Percentiles rank a stretch among this genome's conserved stretches.
phyloP scores from a whole-genome alignment of 2,113 vertebrate genomes.

The Taurulus bubalis region DNA sequence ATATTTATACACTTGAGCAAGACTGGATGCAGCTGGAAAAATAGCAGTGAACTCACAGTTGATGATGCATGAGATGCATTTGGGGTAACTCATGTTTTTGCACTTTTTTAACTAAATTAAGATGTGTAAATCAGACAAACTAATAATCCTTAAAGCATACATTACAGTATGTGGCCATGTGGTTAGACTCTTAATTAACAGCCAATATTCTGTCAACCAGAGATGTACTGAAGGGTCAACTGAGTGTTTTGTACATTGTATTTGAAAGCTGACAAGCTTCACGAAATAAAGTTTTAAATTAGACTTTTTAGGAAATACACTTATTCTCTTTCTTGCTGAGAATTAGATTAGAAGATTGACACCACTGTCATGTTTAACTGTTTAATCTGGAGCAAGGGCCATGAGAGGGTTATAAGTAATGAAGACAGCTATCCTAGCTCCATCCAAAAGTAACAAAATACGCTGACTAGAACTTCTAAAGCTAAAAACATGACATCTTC shows the following conservation, averaged over 20 bases:
- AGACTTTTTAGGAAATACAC: not conserved
- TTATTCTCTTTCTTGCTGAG: not conserved
- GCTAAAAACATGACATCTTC: not conserved
- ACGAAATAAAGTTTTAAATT: not conserved
- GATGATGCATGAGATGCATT: constrained; percentile 30
- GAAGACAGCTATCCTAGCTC: not conserved
- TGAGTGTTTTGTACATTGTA: not conserved
- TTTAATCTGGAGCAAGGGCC: not conserved
- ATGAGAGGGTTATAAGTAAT: not conserved
- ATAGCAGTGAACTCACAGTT: constrained; percentile 27
- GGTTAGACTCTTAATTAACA: not conserved
- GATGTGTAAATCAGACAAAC: constrained; percentile 21
- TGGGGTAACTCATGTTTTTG: not conserved
- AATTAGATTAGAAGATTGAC: not conserved
- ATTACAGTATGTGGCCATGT: not conserved
- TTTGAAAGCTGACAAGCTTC: not conserved
- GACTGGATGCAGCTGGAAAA: constrained; percentile 59
- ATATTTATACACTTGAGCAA: constrained; percentile 12
- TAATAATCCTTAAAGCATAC: constrained; percentile 14
- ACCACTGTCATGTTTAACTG: not conserved
- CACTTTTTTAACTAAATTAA: constrained; percentile 19
- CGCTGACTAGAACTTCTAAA: not conserved
- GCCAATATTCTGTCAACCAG: not conserved
- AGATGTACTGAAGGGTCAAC: not conserved
- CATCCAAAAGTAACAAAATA: not conserved